Percentiles rank a stretch among this genome's conserved stretches.
Conservation (phyloP, 2,888 invertebrate genomes). For the Pharmacophagus antenor region DNA sequence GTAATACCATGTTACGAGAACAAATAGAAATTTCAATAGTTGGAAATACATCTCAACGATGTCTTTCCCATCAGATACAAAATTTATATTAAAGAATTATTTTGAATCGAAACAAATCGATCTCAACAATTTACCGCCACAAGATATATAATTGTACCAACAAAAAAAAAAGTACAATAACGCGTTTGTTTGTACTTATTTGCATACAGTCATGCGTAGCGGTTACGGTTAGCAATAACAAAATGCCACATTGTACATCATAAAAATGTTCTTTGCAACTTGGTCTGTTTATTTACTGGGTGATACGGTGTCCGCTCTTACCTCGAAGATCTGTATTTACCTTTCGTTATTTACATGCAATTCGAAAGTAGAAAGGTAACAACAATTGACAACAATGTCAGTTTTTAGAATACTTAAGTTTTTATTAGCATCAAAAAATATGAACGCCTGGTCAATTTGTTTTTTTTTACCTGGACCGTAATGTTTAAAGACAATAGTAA, state of each 20-base stretch:
- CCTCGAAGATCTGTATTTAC: neutral
- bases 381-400: neutral
- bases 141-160: neutral
- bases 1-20: too few relatives aligned
- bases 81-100: too few relatives aligned
- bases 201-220: neutral
- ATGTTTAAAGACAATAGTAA: too few relatives aligned
- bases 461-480: too few relatives aligned
- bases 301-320: neutral
- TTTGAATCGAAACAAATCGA: too few relatives aligned
- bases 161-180: neutral
- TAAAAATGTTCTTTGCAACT: slow-evolving; percentile 5
- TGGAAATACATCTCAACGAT: too few relatives aligned
- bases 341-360: neutral
- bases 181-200: slow-evolving; percentile 1
- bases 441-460: too few relatives aligned
- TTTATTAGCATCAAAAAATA: too few relatives aligned
- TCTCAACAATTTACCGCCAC: neutral
- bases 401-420: neutral
- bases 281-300: neutral
- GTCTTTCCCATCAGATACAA: too few relatives aligned
- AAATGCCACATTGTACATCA: neutral
- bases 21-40: too few relatives aligned
- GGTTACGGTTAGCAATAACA: neutral
- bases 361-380: neutral